Base-by-base conservation (phyloP, 2,113 vertebrate genomes). In the Rhinoderma darwinii region DNA sequence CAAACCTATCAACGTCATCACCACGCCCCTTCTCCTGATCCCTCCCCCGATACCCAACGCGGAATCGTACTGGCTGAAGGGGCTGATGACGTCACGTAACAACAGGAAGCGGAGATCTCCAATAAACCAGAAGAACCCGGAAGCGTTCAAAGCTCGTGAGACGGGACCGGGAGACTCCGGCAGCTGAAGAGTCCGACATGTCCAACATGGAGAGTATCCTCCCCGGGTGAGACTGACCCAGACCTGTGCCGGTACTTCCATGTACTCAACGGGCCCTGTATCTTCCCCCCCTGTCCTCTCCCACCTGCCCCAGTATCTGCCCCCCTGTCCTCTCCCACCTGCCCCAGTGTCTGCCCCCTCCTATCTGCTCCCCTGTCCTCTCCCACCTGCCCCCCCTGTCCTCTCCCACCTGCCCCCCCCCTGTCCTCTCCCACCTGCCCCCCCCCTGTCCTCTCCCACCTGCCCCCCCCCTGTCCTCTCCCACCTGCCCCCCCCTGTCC, bases 201-300 rank as follows among this genome's bases (percentile, higher is more conserved):
- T 86, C 84, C 25, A 80, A 25, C 61, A 86, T 86, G 84, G 84
- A 86, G 84, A 86, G 84, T 86, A 86, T 86, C 84, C 84, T 86
- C 3, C 1, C n/a, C 43, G 0, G 81, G 61, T n/a, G 81, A 68
- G 81, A n/a, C n/a, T 2, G 44, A 50, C 0, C 41, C 3, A 47
- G 9, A n/a, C 10, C 22, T 9, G 3, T 27, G 72, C 5, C 6
- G 1, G 35, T 22, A 2, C 10, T 14, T 0, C 9, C 22, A 20
- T 4, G 37, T 41, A 25, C 5, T 2, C 18, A 20, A 1, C 70
- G 25, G 70, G 9, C 17, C 10, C 27, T 6, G 6, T 47, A 5
- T 14, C 44, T 14, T 14, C 14, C 44, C 44, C 14, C 44, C 14
- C 44, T 47, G 44, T 8, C 44, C 44, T 14, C 44, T 22, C 18